Base-by-base conservation (phyloP, 2,888 invertebrate species). In the Synanthedon andrenaeformis region DNA sequence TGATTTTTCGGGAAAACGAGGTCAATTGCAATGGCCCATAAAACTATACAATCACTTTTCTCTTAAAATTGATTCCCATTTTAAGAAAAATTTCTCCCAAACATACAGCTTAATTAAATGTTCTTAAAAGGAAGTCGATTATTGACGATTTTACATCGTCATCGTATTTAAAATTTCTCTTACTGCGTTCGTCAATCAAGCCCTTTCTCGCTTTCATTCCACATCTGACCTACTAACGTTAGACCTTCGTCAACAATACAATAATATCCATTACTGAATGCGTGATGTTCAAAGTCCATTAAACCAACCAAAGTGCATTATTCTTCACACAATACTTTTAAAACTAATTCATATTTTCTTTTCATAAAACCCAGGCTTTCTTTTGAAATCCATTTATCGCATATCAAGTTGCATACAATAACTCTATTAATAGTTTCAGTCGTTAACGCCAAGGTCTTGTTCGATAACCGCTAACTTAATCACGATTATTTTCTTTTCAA, bases 151-250 rank as follows among this genome's bases (percentile, higher is more conserved):
- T 58, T 55, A 56, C 50, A n/a, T 8, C 6, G 35, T 35, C 35
- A 35, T 35, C 35, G 3, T 35, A 35, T 35, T 35, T 35, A 35
- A 23, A 35, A 35, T 35, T 35, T 35, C 35, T 35, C 10, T 35
- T 35, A 10, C 35, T 35, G 10, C 35, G 35, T 35, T 35, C 35
- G 35, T 35, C 35, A 10, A 10, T 35, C 49, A 23, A 23, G 48
- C 59, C 65, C 63, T 62, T 64, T 61, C 53, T 56, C 60, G 56
- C 62, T 64, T 67, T 65, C 66, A 65, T 62, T 66, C 60, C 56
- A 51, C 23, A 51, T 51, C 53, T 57, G 64, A 58, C 66, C 65
- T 52, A 67, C 57, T 66, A 56, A 65, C 61, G 52, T 58, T 49
- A 58, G 58, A 62, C 65, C 63, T 60, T 59, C 55, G 49, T 55